These are phyloP conservation scores for Ophiothrix spiculata DNA, from an alignment of 35 echinoderm and acorn worm genomes.

Conservation along the genomic window DNA sequence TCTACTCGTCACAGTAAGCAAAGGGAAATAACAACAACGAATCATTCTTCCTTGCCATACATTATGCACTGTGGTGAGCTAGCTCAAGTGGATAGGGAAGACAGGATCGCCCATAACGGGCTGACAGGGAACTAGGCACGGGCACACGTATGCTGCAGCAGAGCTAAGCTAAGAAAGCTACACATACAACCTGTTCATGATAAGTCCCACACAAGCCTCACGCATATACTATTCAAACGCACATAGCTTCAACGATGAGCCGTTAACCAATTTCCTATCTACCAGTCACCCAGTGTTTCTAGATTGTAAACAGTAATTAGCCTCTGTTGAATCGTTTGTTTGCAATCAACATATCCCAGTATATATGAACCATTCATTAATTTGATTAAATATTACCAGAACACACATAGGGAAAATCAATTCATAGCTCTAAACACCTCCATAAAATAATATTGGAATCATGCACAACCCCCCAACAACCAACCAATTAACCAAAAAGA, in stretches of 20 bases:
- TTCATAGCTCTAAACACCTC: no score
- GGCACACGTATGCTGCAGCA: background rate
- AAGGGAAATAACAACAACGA: constrained; percentile 1
- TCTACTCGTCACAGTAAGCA: background rate
- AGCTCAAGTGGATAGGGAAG: background rate
- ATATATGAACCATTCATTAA: no score
- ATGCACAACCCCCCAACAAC: no score
- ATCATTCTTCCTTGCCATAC: background rate
- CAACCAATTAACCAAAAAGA: no score
- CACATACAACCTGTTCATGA: background rate
- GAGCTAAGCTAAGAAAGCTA: no score
- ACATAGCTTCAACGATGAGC: background rate
- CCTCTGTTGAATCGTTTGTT: no score
- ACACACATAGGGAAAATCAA: no score
- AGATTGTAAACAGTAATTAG: background rate
- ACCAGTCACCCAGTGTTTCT: background rate
- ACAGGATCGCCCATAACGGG: background rate
- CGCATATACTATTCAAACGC: background rate
- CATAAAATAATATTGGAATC: no score
- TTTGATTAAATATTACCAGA: no score
- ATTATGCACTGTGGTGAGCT: background rate
- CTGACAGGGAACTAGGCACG: background rate
- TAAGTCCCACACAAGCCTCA: background rate
- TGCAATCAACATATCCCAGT: no score
- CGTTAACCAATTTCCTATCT: background rate